Evolutionary conservation across 2,797 vertebrate genomes (phyloP), one percentile per base, ranked within the genome.

Genomic region (Helostoma temminkii): DNA sequence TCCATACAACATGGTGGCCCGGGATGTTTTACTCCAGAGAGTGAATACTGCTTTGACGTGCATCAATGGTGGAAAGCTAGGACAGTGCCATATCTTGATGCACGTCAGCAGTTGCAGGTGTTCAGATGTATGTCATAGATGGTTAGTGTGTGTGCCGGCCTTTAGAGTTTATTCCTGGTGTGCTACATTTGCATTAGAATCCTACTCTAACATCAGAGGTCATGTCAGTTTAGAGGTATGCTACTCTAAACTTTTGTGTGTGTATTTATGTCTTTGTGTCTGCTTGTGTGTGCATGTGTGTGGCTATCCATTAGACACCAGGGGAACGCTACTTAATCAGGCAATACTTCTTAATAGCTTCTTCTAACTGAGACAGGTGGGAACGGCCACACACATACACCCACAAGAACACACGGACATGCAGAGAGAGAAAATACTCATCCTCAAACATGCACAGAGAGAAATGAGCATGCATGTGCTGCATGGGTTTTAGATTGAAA

Each of bases 341-440:
- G 74, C 77, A 83, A 91, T 90, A 74, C 70, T 69, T 91, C 82
- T 88, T 85, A 89, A 91, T 82, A 86, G 82, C 74, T 56, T 75
- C 57, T 39, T 57, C 70, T 88, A 88, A 90, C 88, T 82, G 89
- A 87, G 84, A 90, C 83, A 87, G 81, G 86, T 76, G 76, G 68
- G 82, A 78, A 66, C 64, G 58, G 56, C 70, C 55, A 68, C 66
- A 60, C 63, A 63, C 46, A 53, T 36, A 50, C 63, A 69, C 47
- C 9, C 12, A 48, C 65, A 79, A 53, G 71, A 50, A 67, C 26
- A n/a, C 22, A 15, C 5, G 14, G 25, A 45, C 54, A 45, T 25
- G 34, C 37, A 57, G 30, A 28, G 18, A 49, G 37, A 55, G 15
- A 48, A 7, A 59, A 48, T 22, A 19, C 22, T 32, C 26, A 42